Conservation (phyloP, 2,888 invertebrate genomes). For the Andrena bucephala region DNA sequence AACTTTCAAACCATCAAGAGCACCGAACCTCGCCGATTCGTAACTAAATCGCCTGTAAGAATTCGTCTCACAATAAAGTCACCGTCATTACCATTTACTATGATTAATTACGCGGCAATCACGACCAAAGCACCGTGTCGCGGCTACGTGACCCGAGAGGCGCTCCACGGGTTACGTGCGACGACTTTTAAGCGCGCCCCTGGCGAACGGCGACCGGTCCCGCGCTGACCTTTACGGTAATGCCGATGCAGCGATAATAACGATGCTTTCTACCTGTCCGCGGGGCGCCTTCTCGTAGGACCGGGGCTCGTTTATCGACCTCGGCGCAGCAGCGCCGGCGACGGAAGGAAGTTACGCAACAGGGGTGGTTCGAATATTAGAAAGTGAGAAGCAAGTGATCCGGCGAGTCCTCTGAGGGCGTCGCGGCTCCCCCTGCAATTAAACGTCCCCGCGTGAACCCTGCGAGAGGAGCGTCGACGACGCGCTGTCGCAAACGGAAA, state of each 20-base stretch:
- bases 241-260: constrained; percentile 44
- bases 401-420: constrained; percentile 5
- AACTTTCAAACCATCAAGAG: too few species aligned
- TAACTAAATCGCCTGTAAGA: too few species aligned
- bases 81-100: too few species aligned
- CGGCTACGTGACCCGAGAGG: constrained; percentile 32
- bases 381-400: constrained; percentile 36
- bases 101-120: not conserved
- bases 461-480: constrained; percentile 14
- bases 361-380: constrained; percentile 40
- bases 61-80: too few species aligned
- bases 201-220: constrained; percentile 22
- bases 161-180: constrained; percentile 14
- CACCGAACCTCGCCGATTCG: too few species aligned
- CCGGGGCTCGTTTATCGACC: not conserved
- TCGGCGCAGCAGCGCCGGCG: constrained; percentile 8
- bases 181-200: constrained; percentile 33
- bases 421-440: not conserved
- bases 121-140: not conserved
- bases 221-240: constrained; percentile 68
- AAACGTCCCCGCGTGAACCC: not conserved
- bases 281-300: constrained; percentile 25
- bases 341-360: constrained; percentile 51
- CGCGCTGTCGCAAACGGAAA: constrained; percentile 57
- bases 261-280: constrained; percentile 32